Base-by-base conservation (phyloP, 2,113 vertebrate genomes). In the Shinisaurus crocodilurus region DNA sequence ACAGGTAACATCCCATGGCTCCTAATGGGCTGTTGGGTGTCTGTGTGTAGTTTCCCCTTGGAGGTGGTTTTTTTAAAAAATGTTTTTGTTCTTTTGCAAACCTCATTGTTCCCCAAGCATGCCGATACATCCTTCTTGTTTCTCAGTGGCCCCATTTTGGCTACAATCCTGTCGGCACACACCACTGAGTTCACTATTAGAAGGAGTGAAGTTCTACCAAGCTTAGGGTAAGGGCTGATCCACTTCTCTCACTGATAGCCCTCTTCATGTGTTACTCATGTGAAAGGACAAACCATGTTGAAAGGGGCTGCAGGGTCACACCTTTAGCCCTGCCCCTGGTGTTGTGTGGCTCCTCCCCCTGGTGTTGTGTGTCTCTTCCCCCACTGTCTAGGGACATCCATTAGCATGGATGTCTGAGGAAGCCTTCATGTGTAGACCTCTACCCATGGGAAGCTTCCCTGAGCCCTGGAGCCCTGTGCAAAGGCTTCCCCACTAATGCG, bases 241-340 rank as follows among this genome's bases (percentile, higher is more conserved):
- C 50, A 37, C 70, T 92, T 67, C 74, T 15, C 34, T 94, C 87
- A 89, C 90, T 86, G 16, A 90, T 80, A 48, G 48, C 48, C 48
- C 7, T 7, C 48, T 48, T 48, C 48, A 48, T 48, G 7, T 48
- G 7, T 48, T 48, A 77, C 23, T 45, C 43, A 48, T 12, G 29
- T 77, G 45, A 77, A 45, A 45, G 25, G 48, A 48, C 48, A 45
- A 2, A 77, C 0, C 3, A 48, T 43, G 40, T 48, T 27, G 75
- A 77, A 5, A 48, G 0, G 8, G 45, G 10, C 23, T 48, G 40
- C 45, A 29, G 25, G 43, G 23, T 10, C 75, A 77, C 45, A 5
- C 9, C 34, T 10, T 45, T 77, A 77, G 43, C 43, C 43, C 23
- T 48, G 43, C 45, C 25, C 75, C 43, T 77, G 75, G 43, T 25